These are phyloP conservation scores for Crotophaga sulcirostris DNA, from an alignment of 2,113 vertebrate genomes.

Conservation along the genomic window DNA sequence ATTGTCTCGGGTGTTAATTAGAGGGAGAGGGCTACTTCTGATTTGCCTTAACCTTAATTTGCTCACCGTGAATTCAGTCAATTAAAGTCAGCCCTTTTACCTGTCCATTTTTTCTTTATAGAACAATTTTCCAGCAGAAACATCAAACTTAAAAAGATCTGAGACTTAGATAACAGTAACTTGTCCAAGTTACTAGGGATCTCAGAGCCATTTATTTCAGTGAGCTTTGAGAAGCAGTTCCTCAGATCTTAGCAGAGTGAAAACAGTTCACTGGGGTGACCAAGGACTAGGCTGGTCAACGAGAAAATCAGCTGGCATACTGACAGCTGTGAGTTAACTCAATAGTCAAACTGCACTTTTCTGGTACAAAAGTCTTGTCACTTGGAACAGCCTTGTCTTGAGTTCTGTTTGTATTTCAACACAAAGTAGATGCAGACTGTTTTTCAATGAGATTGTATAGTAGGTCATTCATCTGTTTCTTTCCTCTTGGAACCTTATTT, in stretches of 20 bases:
- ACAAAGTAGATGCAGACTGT: neutral
- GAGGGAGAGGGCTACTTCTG: rapidly evolving
- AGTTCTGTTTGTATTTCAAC: neutral
- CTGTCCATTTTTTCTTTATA: rapidly evolving
- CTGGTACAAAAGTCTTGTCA: neutral
- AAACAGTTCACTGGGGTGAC: neutral
- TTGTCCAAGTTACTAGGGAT: neutral
- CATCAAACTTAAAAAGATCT: neutral
- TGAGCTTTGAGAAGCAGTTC: neutral
- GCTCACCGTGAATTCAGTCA: neutral
- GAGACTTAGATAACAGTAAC: neutral
- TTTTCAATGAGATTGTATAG: neutral
- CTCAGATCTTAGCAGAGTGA: neutral
- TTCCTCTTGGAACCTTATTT: neutral
- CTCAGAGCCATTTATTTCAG: neutral
- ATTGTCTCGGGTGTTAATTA: neutral
- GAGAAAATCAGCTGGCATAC: neutral
- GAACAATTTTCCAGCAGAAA: neutral
- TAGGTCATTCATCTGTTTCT: neutral
- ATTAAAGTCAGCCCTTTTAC: neutral
- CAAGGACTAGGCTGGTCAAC: neutral
- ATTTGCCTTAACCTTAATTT: neutral
- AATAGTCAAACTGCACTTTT: neutral
- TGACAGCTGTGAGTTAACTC: neutral
- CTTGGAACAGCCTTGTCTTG: neutral